Evolutionary conservation across 2,797 vertebrate species (phyloP).

Genomic region (Lemur catta): DNA sequence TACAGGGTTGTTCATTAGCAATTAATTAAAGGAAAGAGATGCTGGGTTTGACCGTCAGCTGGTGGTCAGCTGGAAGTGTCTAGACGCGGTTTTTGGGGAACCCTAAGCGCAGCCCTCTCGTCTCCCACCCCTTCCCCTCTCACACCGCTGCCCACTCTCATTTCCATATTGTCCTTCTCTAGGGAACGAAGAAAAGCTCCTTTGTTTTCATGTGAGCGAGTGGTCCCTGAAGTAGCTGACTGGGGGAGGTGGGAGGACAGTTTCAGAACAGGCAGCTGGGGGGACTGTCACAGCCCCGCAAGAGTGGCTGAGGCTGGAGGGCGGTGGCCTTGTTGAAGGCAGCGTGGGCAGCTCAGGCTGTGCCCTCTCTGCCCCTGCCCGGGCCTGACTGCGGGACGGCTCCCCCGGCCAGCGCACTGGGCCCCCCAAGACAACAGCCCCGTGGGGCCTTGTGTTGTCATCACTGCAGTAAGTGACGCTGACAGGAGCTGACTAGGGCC

Average conservation of each 20-base stretch:
- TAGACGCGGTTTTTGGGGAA: not conserved
- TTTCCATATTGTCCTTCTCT: not conserved
- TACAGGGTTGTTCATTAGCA: not conserved
- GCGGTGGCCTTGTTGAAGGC: not conserved
- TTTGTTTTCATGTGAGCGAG: not conserved
- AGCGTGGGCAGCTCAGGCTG: not conserved
- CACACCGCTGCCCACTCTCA: not conserved
- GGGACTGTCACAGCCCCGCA: too few relatives aligned
- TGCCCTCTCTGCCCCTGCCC: not conserved
- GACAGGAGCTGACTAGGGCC: too few relatives aligned
- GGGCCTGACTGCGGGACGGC: not conserved
- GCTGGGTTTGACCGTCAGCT: not conserved
- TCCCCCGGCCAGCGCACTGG: not conserved
- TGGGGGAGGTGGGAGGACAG: not conserved
- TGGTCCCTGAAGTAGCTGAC: not conserved
- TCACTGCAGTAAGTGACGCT: not conserved
- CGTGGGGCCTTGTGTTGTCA: rapidly evolving
- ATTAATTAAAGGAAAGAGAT: not conserved
- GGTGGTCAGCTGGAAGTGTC: not conserved
- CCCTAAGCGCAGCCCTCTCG: too few relatives aligned
- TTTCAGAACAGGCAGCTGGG: not conserved
- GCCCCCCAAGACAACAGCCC: not conserved
- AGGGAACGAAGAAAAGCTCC: not conserved
- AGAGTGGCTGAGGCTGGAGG: not conserved
- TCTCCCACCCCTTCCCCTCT: rapidly evolving